These are phyloP conservation scores for Sinohyriopsis cumingii DNA, from an alignment of 2,888 invertebrate species.

Conservation along the genomic window DNA sequence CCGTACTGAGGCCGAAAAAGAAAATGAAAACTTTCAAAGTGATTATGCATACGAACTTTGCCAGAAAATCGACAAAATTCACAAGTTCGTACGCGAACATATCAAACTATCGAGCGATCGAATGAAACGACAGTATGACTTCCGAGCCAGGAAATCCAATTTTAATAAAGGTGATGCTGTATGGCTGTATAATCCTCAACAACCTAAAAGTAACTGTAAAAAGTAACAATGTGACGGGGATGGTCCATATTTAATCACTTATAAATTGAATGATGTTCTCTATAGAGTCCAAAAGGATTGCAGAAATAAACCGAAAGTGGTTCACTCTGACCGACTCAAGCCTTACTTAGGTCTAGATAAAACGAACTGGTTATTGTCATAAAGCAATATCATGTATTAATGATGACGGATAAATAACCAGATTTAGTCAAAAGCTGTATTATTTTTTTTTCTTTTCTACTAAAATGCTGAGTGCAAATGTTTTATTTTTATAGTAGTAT, in stretches of 20 bases:
- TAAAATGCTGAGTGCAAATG: too few relatives aligned
- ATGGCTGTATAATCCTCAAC: constrained; percentile 29
- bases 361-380: too few relatives aligned
- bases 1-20: not conserved
- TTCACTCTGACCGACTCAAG: too few relatives aligned
- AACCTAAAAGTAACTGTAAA: constrained; percentile 1
- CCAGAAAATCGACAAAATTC: constrained; percentile 85
- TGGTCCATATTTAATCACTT: constrained; percentile 20
- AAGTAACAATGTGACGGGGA: constrained; percentile 22
- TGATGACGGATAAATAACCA: too few relatives aligned
- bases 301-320: too few relatives aligned
- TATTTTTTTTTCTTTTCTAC: too few relatives aligned
- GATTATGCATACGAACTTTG: constrained; percentile 24
- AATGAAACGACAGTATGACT: constrained; percentile 22
- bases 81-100: constrained; percentile 46
- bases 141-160: constrained; percentile 10
- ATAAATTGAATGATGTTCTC: constrained; percentile 10
- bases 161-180: constrained; percentile 12
- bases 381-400: too few relatives aligned
- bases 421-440: too few relatives aligned
- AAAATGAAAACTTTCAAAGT: constrained; percentile 10
- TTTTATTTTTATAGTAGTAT: too few relatives aligned
- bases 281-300: constrained; percentile 8
- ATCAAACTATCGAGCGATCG: constrained; percentile 9
- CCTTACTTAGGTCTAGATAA: too few relatives aligned